These are phyloP conservation scores for Chloebia gouldiae DNA, from an alignment of 2,113 vertebrate species.

Conservation along the genomic window DNA sequence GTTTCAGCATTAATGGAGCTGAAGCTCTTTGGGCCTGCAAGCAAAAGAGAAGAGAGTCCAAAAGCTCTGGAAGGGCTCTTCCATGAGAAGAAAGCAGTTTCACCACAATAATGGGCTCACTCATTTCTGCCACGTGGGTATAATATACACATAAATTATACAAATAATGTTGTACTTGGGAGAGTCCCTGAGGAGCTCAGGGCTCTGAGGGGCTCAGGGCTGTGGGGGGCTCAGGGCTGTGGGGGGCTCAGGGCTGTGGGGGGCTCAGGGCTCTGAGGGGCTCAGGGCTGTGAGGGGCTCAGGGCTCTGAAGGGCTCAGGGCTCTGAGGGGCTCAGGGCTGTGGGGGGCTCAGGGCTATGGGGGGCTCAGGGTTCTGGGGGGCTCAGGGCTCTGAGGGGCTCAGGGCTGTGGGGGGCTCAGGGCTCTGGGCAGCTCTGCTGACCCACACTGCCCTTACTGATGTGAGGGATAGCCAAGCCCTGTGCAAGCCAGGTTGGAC, in stretches of 20 bases:
- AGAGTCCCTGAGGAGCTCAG: neutral
- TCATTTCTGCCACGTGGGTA: neutral
- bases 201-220: neutral
- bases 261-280: no score
- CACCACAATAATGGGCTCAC: neutral
- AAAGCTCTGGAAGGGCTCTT: neutral
- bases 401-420: no score
- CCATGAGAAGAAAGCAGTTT: neutral
- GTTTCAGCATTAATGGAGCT: neutral
- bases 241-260: neutral
- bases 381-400: neutral
- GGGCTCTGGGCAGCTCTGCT: neutral
- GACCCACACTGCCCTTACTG: neutral
- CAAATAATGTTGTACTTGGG: neutral
- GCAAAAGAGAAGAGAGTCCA: neutral
- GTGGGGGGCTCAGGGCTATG: no score
- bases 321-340: no score
- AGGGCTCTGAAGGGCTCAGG: no score
- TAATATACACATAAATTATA: neutral
- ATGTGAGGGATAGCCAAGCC: fast-evolving
- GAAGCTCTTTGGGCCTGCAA: neutral
- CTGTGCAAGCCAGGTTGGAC: neutral
- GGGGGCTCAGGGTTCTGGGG: neutral
- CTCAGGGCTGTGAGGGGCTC: no score
- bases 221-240: neutral